A percentile compares a stretch with the other conserved stretches of the same genome.
Evolutionary conservation across 2,113 vertebrate genomes (phyloP).

Genomic region (Bettongia penicillata): DNA sequence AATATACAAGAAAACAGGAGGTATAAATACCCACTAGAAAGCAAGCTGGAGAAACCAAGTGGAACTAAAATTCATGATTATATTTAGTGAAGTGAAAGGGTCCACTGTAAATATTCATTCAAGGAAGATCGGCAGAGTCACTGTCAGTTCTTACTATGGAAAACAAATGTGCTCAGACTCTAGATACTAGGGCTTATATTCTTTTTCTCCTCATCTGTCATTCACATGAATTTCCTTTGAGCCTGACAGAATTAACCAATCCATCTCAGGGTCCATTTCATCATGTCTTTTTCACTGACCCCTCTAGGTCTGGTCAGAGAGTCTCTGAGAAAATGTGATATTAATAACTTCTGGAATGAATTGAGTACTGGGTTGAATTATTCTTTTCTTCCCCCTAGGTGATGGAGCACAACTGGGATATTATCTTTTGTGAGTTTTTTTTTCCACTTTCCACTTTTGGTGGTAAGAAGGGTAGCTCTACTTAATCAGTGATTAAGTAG

Average conservation of each 20-base stretch:
- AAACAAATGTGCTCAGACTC: not conserved
- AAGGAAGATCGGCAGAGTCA: not conserved
- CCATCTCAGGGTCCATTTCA: not conserved
- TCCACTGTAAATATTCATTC: not conserved
- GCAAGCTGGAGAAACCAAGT: not conserved
- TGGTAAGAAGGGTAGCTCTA: not conserved
- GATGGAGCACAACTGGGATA: not conserved
- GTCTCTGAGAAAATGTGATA: not conserved
- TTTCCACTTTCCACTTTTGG: not conserved
- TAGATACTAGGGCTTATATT: rapidly evolving
- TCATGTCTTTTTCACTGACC: not conserved
- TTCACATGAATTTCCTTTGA: not conserved
- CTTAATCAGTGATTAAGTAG: not conserved
- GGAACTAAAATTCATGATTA: not conserved
- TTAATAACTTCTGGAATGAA: not conserved
- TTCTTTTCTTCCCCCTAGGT: not conserved
- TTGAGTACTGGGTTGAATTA: not conserved
- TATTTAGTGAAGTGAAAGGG: not conserved
- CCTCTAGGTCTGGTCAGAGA: not conserved
- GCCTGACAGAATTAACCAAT: not conserved
- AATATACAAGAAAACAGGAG: slow-evolving; percentile 6
- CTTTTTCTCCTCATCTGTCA: not conserved
- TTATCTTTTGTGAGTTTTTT: not conserved
- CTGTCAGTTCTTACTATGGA: not conserved
- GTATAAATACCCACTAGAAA: slow-evolving; percentile 48